Conservation (phyloP, 2,113 vertebrate genomes). For the Marcusenius ussheri region DNA sequence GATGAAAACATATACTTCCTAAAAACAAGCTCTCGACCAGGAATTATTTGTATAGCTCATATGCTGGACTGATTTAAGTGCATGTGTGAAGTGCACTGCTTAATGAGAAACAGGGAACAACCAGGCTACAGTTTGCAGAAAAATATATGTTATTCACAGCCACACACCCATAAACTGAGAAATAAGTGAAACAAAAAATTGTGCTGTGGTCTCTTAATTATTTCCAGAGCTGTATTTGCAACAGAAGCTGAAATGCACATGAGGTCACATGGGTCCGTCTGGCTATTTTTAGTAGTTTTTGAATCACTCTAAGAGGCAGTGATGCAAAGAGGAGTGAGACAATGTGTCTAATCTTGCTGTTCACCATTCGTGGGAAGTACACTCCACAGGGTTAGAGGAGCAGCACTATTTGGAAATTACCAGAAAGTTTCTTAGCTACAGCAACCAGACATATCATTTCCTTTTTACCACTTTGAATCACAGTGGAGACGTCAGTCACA, state of each 20-base stretch:
- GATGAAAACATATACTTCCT: background rate
- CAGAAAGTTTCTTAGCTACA: background rate
- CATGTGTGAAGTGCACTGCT: no score
- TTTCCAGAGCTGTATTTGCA: background rate
- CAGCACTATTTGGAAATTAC: background rate
- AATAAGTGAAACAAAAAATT: no score
- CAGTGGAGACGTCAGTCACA: background rate
- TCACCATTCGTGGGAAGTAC: background rate
- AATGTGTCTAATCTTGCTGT: background rate
- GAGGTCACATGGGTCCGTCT: background rate
- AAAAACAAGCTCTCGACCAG: background rate
- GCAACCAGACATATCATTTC: background rate
- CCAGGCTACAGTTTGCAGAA: no score
- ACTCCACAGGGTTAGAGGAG: background rate
- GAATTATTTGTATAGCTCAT: background rate
- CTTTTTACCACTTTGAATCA: background rate
- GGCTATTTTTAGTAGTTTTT: background rate
- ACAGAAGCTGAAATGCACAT: background rate
- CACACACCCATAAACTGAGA: no score
- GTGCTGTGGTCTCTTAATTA: no score
- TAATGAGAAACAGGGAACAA: no score
- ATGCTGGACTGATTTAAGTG: background rate
- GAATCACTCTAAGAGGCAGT: background rate
- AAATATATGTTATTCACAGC: no score
- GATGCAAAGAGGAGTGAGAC: background rate